phyloP scores from a whole-genome alignment of 2,888 invertebrate species.

The Petrolisthes manimaculis region DNA sequence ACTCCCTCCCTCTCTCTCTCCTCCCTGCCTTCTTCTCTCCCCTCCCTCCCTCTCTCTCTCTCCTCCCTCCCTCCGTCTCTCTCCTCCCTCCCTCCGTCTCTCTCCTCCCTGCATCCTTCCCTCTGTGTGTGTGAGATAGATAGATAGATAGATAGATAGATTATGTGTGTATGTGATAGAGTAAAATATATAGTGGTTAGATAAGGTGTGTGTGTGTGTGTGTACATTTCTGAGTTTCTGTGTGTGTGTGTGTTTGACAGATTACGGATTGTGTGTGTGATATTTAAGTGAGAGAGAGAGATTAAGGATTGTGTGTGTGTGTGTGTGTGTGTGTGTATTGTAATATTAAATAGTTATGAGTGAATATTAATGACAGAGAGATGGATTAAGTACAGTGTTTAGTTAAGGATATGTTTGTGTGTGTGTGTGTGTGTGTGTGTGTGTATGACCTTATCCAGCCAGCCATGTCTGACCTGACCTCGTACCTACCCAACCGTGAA shows the following conservation, averaged over 20 bases:
- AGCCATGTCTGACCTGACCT: too few relatives aligned
- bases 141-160: too few relatives aligned
- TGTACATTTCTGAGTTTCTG: neutral
- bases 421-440: neutral
- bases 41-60: neutral
- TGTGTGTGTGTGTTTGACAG: too few relatives aligned
- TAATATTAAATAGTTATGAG: neutral
- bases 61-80: too few relatives aligned
- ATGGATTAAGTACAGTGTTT: neutral
- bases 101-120: neutral
- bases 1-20: neutral
- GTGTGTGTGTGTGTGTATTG: neutral
- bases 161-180: neutral
- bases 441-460: neutral
- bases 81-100: neutral
- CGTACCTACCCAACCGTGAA: too few relatives aligned
- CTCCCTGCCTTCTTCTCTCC: neutral
- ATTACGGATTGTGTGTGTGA: neutral
- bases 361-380: neutral
- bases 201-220: neutral
- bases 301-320: neutral
- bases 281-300: neutral
- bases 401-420: neutral
- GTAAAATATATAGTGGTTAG: neutral
- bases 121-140: neutral